Evolutionary conservation across 1,140 invertebrate species (phyloP).

Genomic region (silkworm (Bombyx mori)): DNA sequence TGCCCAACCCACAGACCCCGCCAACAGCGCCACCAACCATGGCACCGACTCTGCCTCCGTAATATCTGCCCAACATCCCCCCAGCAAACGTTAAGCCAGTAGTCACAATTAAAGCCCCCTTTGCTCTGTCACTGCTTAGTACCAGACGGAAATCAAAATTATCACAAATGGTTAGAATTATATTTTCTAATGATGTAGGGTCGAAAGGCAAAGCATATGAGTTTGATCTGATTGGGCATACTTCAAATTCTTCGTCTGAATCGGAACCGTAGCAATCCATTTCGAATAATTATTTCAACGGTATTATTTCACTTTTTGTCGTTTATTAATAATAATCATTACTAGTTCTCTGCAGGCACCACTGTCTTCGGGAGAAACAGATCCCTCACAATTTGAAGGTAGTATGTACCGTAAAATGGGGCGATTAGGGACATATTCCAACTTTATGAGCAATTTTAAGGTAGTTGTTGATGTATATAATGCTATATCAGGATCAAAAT

Average conservation of each 20-base stretch:
- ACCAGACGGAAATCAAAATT: conserved; percentile 50
- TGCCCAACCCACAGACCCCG: conserved; percentile 46
- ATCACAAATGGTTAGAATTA: conserved; percentile 46
- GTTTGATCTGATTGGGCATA: conserved; percentile 20
- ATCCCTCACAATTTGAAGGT: too few species aligned
- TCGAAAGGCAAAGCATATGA: conserved; percentile 37
- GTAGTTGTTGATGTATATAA: too few species aligned
- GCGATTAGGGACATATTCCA: too few species aligned
- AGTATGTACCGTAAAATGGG: too few species aligned
- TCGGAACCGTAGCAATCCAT: conserved; percentile 21
- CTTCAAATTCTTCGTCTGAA: conserved; percentile 28
- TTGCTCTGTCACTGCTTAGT: conserved; percentile 30
- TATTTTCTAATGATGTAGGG: conserved; percentile 36
- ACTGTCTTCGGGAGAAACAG: too few species aligned
- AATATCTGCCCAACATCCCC: conserved; percentile 43
- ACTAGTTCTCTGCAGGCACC: too few species aligned
- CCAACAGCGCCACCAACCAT: conserved; percentile 49
- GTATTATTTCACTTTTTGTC: neutral
- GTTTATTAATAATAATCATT: too few species aligned
- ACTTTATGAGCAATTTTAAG: too few species aligned
- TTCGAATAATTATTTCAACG: neutral
- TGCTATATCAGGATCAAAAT: too few species aligned
- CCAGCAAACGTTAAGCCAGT: conserved; percentile 47
- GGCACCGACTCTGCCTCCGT: conserved; percentile 51
- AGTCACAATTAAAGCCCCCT: conserved; percentile 38